These are phyloP conservation scores for Hydrocynus forskahlii DNA, from an alignment of 2,797 vertebrate genomes.

Conservation along the genomic window DNA sequence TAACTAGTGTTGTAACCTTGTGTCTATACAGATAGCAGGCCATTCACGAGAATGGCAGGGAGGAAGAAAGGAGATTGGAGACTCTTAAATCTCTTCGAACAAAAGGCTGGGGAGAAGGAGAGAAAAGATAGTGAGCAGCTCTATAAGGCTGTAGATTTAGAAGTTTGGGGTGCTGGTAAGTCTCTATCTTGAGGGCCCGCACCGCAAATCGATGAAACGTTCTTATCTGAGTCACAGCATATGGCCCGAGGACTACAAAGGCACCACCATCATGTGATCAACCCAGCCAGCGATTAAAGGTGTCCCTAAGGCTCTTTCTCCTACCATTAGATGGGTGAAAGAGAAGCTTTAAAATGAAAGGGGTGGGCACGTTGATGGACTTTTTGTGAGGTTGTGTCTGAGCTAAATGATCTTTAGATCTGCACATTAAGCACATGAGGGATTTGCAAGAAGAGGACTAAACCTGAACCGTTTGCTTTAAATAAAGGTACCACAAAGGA, in stretches of 20 bases:
- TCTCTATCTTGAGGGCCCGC: conserved; percentile 32
- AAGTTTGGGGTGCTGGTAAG: conserved; percentile 5
- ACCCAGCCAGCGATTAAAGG: conserved; percentile 63
- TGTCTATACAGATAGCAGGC: not conserved
- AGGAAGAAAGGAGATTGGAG: not conserved
- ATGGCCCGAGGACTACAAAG: conserved; percentile 66
- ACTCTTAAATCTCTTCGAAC: conserved; percentile 4
- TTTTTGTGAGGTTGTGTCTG: conserved; percentile 26
- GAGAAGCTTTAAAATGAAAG: conserved; percentile 33
- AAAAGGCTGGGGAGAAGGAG: not conserved
- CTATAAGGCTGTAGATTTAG: conserved; percentile 23
- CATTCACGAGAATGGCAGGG: not conserved
- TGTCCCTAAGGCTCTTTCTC: conserved; percentile 63
- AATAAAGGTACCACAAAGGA: too few species aligned
- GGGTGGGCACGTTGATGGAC: not conserved
- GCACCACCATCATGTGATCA: conserved; percentile 60
- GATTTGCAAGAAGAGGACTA: not conserved
- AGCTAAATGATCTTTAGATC: conserved; percentile 58
- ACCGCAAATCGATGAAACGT: conserved; percentile 43
- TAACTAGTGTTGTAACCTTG: not conserved
- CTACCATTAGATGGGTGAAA: conserved; percentile 55
- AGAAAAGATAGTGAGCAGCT: not conserved
- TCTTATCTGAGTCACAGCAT: conserved; percentile 62
- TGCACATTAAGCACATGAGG: not conserved
- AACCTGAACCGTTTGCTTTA: too few species aligned